phyloP scores from a whole-genome alignment of 1,140 invertebrate genomes.

The Papilio glaucus region DNA sequence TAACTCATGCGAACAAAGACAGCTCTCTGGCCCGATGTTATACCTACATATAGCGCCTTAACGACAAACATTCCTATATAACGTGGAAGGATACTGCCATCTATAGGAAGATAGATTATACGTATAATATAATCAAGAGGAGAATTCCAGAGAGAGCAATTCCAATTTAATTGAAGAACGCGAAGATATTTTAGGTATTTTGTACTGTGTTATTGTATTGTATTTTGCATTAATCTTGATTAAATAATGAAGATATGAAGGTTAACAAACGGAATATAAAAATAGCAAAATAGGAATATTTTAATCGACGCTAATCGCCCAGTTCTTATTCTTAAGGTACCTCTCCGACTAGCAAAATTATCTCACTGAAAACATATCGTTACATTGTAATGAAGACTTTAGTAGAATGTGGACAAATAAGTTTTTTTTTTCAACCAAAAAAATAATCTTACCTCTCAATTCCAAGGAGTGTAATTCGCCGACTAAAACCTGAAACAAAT shows the following conservation, averaged over 20 bases:
- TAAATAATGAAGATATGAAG: no score
- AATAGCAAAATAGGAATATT: no score
- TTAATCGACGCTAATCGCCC: no score
- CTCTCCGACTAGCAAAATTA: no score
- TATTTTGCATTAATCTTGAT: no score
- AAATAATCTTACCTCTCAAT: slow-evolving; percentile 53
- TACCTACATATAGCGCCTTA: neutral
- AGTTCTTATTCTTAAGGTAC: no score
- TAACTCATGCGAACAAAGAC: slow-evolving; percentile 65
- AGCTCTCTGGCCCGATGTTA: slow-evolving; percentile 40
- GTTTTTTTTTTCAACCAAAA: neutral
- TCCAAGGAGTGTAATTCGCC: slow-evolving; percentile 43
- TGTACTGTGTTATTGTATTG: neutral
- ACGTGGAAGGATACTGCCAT: slow-evolving; percentile 25
- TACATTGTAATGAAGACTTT: no score
- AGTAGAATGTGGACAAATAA: neutral
- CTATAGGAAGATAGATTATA: neutral
- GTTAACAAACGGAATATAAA: no score
- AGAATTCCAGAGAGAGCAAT: neutral
- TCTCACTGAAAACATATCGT: no score
- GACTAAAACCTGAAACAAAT: slow-evolving; percentile 58
- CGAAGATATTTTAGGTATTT: slow-evolving; percentile 30
- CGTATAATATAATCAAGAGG: neutral
- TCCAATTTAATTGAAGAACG: neutral
- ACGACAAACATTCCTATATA: slow-evolving; percentile 15